Conservation (phyloP, 2,797 vertebrate species). For the Holocentrus rufus region DNA sequence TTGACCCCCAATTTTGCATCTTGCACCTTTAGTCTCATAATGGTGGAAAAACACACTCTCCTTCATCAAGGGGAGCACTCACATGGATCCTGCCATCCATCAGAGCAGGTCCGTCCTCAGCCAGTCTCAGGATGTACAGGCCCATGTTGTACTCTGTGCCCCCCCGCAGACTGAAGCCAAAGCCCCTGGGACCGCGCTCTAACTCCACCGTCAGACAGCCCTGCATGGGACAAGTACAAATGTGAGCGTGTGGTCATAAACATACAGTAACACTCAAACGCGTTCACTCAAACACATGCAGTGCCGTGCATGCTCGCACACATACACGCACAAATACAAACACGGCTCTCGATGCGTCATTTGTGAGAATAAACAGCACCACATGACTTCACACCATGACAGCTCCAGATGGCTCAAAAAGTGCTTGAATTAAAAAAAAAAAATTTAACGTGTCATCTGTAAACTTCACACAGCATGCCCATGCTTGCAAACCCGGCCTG, state of each 20-base stretch:
- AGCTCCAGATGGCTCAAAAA: no score
- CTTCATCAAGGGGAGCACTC: slow-evolving; percentile 68
- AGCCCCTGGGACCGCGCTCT: slow-evolving; percentile 90
- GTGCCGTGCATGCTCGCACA: not conserved
- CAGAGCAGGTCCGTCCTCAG: slow-evolving; percentile 93
- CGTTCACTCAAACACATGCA: not conserved
- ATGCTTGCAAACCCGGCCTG: no score
- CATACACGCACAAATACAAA: not conserved
- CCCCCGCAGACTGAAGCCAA: slow-evolving; percentile 96
- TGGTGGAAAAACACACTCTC: not conserved
- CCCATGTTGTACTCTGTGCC: slow-evolving; percentile 99
- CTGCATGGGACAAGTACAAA: slow-evolving; percentile 43
- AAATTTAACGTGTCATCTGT: no score
- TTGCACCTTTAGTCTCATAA: not conserved
- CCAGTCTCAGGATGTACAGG: slow-evolving; percentile 94
- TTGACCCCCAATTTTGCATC: no score
- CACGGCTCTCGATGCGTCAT: not conserved
- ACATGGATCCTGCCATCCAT: slow-evolving; percentile 94
- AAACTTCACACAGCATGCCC: no score
- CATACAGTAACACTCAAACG: not conserved
- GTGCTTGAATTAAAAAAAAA: no score
- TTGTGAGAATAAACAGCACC: not conserved
- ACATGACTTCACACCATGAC: no score
- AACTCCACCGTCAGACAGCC: slow-evolving; percentile 93
- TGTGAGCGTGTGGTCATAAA: not conserved